These are phyloP conservation scores for Fulica atra DNA, from an alignment of 2,113 vertebrate genomes.

Conservation along the genomic window DNA sequence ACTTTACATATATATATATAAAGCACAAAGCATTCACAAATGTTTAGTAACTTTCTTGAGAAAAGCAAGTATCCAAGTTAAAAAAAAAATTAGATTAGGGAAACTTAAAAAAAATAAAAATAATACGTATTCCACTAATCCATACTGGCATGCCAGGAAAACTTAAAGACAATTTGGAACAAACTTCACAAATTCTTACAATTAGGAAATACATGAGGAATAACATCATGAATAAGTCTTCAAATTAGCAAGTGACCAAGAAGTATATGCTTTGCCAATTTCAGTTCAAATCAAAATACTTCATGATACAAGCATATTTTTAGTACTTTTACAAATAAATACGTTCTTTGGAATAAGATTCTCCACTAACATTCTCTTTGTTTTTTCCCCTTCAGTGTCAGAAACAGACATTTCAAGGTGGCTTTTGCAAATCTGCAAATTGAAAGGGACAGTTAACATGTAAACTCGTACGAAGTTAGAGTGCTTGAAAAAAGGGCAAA, in stretches of 20 bases:
- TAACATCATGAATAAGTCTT: constrained; percentile 69
- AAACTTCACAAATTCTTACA: constrained; percentile 57
- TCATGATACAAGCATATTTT: constrained; percentile 49
- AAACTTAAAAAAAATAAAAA: not conserved
- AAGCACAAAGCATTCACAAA: not conserved
- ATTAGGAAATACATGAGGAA: constrained; percentile 69
- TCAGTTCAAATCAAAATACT: constrained; percentile 61
- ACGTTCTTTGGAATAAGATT: constrained; percentile 30
- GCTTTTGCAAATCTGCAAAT: not conserved
- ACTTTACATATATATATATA: not conserved
- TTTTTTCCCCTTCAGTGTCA: not conserved
- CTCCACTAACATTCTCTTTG: not conserved
- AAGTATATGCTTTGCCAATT: constrained; percentile 34
- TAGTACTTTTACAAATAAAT: constrained; percentile 60
- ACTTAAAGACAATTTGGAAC: constrained; percentile 69
- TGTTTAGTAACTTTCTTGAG: not conserved
- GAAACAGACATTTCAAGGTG: constrained; percentile 28
- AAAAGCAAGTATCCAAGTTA: not conserved
- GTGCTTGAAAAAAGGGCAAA: not conserved
- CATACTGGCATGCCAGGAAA: constrained; percentile 56
- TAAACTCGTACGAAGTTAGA: not conserved
- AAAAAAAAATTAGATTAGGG: not conserved
- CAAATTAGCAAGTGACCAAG: constrained; percentile 67
- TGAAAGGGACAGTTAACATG: not conserved
- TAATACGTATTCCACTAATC: constrained; percentile 36